Evolutionary conservation across 2,113 vertebrate genomes (phyloP), one percentile per base, ranked within the genome.

Genomic region (Perognathus longimembris): DNA sequence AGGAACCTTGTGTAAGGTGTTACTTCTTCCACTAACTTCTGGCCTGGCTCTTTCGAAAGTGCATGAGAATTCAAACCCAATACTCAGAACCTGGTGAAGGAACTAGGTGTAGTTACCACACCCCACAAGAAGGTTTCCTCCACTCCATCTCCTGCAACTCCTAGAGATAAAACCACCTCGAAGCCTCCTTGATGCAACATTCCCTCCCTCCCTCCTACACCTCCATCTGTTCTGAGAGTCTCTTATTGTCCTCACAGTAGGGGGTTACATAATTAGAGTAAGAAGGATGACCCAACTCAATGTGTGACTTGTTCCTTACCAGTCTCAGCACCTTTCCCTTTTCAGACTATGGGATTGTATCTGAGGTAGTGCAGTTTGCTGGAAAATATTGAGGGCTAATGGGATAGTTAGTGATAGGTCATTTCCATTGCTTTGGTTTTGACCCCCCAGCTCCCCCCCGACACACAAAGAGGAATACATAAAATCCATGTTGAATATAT

Each of bases 201-300:
- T 70, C 59, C 5, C 7, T 21, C 0, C 8, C 34, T 63, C 26
- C 30, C 7, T 28, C 12, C 11, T 15, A 12, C 17, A 1, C 22
- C 4, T 22, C 10, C 0, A 0, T 34, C 20, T 0, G 10, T 34
- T 73, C 6, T 1, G 34, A 34, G 6, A 6, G 24, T 10, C 28
- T 42, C 10, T 21, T 28, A 2, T 34, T 36, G 3, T 8, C 10
- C 20, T 45, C 22, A 1, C 3, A 32, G 61, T 42, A 21, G 77
- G 17, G 6, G 30, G 0, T n/a, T 20, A 32, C 24, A 36, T 61
- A 26, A 61, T 7, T 10, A 17, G 6, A 14, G 36, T 32, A 32
- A 59, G 15, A 12, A 2, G 22, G 1, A 61, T 4, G 14, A 28
- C 17, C 28, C 54, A 73, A 3, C 17, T 11, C 3, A 17, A 22